A percentile compares a stretch with the other conserved stretches of the same genome.
Conservation (phyloP, 2,797 vertebrate genomes). For the Protosalanx chinensis region DNA sequence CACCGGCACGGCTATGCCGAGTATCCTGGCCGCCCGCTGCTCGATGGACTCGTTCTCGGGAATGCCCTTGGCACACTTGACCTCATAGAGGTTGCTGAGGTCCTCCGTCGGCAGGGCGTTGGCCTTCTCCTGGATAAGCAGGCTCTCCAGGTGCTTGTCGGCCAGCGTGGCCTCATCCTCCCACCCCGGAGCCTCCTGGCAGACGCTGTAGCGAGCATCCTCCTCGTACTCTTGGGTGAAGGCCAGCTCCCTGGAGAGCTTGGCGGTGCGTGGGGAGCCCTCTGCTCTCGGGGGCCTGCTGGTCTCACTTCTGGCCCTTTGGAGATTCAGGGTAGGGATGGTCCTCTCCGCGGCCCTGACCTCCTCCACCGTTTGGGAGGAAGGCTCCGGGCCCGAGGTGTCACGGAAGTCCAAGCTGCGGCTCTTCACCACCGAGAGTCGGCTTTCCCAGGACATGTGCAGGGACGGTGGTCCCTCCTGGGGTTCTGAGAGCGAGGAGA, state of each 20-base stretch:
- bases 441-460: slow-evolving; percentile 53
- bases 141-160: slow-evolving; percentile 72
- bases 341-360: slow-evolving; percentile 38
- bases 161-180: slow-evolving; percentile 70
- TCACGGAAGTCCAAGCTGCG: background rate
- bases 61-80: slow-evolving; percentile 77
- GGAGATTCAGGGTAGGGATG: slow-evolving; percentile 41
- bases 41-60: slow-evolving; percentile 88
- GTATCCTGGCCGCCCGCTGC: slow-evolving; percentile 88
- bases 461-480: slow-evolving; percentile 52
- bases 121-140: slow-evolving; percentile 72
- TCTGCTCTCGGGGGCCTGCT: slow-evolving; percentile 45
- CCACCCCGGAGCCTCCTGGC: slow-evolving; percentile 57
- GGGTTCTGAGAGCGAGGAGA: slow-evolving; percentile 60
- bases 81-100: slow-evolving; percentile 76
- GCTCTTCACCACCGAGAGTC: slow-evolving; percentile 43
- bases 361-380: slow-evolving; percentile 12
- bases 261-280: slow-evolving; percentile 27
- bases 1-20: slow-evolving; percentile 90
- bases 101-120: slow-evolving; percentile 66
- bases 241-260: slow-evolving; percentile 40
- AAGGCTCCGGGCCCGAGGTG: background rate
- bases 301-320: slow-evolving; percentile 50
- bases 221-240: slow-evolving; percentile 42
- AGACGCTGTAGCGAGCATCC: slow-evolving; percentile 39